Percentiles rank a stretch among this genome's conserved stretches.
phyloP scores from a whole-genome alignment of 2,888 invertebrate genomes.

The Lysandra bellargus region DNA sequence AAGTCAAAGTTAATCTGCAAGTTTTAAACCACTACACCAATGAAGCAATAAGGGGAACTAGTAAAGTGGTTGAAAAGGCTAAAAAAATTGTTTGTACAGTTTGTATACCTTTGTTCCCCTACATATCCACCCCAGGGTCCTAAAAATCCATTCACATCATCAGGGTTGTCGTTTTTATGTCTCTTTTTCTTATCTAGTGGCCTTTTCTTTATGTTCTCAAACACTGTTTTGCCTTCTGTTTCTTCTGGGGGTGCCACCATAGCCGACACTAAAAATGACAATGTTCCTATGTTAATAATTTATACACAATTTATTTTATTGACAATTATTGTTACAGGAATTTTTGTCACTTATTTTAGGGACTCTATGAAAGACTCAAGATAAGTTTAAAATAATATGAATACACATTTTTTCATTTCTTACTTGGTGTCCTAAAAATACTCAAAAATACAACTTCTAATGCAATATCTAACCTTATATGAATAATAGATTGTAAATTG shows the following conservation, averaged over 20 bases:
- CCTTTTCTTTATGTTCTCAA: conserved; percentile 89
- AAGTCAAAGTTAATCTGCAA: too few relatives aligned
- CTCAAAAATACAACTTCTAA: background rate
- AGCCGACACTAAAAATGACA: conserved; percentile 63
- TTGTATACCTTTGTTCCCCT: conserved; percentile 87
- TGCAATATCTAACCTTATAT: background rate
- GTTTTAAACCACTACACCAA: too few relatives aligned
- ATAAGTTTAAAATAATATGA: background rate
- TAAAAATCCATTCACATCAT: conserved; percentile 95
- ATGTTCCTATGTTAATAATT: background rate
- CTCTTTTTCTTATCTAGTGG: conserved; percentile 90
- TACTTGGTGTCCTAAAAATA: background rate
- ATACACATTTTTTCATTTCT: background rate
- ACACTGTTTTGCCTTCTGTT: conserved; percentile 91
- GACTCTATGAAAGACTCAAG: too few relatives aligned
- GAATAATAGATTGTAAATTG: background rate
- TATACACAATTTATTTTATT: background rate
- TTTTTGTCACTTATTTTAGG: too few relatives aligned
- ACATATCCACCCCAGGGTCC: conserved; percentile 98
- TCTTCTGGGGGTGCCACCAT: conserved; percentile 86
- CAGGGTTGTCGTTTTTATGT: conserved; percentile 92
- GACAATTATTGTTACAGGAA: background rate
- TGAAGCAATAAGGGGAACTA: too few relatives aligned
- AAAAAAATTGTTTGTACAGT: too few relatives aligned
- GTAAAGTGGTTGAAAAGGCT: too few relatives aligned